Evolutionary conservation across 2,113 vertebrate species (phyloP).

Genomic region (Myrmecophaga tridactyla): DNA sequence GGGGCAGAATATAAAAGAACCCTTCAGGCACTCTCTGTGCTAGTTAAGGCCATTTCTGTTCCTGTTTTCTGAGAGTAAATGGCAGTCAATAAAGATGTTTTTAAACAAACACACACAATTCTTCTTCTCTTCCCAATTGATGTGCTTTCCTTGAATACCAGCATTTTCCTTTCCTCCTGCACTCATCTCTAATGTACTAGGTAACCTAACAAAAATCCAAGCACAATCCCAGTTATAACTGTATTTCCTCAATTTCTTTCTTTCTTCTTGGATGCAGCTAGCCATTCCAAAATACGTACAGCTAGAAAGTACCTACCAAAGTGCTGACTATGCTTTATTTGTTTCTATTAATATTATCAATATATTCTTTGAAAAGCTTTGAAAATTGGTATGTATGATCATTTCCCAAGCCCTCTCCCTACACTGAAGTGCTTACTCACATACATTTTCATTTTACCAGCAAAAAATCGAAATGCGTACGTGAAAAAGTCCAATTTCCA

Average conservation of each 20-base stretch:
- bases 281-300: neutral
- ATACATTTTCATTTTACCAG: neutral
- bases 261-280: conserved; percentile 11
- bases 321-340: neutral
- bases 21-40: neutral
- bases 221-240: neutral
- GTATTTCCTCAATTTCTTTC: neutral
- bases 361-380: neutral
- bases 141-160: neutral
- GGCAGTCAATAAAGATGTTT: neutral
- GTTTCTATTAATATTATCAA: neutral
- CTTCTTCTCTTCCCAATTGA: neutral
- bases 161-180: neutral
- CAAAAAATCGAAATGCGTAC: neutral
- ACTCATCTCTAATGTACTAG: neutral
- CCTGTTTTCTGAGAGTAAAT: neutral
- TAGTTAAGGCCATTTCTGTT: neutral
- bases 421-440: neutral
- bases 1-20: conserved; percentile 18
- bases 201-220: conserved; percentile 1
- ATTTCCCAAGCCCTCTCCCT: neutral
- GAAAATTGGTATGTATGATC: neutral
- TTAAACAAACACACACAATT: neutral
- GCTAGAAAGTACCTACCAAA: neutral
- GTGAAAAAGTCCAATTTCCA: neutral